phyloP scores from a whole-genome alignment of 2,888 invertebrate species.

The Limnephilus lunatus region DNA sequence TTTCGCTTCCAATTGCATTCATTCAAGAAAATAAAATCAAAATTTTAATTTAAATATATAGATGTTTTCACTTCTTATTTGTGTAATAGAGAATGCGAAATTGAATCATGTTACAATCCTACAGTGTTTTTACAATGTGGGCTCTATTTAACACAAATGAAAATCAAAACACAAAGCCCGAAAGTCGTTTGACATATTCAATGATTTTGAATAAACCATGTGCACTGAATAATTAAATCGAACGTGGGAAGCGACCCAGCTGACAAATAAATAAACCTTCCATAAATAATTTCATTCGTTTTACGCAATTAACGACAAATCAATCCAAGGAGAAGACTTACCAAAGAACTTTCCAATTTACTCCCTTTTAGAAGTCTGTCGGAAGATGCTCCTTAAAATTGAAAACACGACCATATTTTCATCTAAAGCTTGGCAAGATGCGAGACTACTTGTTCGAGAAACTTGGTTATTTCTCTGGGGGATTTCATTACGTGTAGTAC shows the following conservation, averaged over 20 bases:
- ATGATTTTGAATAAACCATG: neutral
- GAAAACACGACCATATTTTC: conserved; percentile 36
- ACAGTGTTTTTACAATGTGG: neutral
- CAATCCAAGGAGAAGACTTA: neutral
- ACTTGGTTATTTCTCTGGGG: conserved; percentile 5
- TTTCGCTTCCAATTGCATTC: too few relatives aligned
- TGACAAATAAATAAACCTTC: neutral
- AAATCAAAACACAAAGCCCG: neutral
- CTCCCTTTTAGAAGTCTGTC: neutral
- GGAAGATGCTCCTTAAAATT: conserved; percentile 23
- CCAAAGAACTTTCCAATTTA: conserved; percentile 13
- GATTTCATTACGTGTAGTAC: conserved; percentile 16
- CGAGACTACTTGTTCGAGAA: neutral
- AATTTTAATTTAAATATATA: too few relatives aligned
- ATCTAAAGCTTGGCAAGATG: neutral
- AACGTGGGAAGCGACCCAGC: neutral
- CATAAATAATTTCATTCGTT: neutral
- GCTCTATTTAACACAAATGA: neutral
- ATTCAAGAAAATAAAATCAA: too few relatives aligned
- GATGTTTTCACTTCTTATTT: too few relatives aligned
- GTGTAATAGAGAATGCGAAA: too few relatives aligned
- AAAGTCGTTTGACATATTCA: neutral
- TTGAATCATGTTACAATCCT: neutral
- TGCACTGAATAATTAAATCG: neutral
- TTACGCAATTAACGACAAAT: neutral